These are phyloP conservation scores for Drosophila takahashii DNA, from an alignment of 1,140 invertebrate species.

Conservation along the genomic window DNA sequence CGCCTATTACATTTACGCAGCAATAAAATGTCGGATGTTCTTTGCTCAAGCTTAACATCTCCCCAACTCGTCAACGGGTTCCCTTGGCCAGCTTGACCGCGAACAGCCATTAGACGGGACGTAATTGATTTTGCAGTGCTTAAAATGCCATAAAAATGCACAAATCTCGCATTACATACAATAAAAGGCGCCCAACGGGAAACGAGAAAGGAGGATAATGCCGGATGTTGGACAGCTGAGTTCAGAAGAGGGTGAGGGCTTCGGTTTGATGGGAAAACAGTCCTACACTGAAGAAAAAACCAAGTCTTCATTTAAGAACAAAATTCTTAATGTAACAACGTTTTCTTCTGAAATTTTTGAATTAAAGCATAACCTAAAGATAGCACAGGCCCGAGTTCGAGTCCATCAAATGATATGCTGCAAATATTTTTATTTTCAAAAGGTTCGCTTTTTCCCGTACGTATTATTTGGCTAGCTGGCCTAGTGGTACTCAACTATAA, in stretches of 20 bases:
- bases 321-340: too few species aligned
- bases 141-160: slow-evolving; percentile 68
- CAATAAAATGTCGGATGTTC: slow-evolving; percentile 21
- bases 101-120: slow-evolving; percentile 55
- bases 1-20: slow-evolving; percentile 27
- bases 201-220: slow-evolving; percentile 1
- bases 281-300: not conserved
- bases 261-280: not conserved
- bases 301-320: too few species aligned
- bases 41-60: not conserved
- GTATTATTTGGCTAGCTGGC: too few species aligned
- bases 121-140: slow-evolving; percentile 69
- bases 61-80: not conserved
- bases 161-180: slow-evolving; percentile 60
- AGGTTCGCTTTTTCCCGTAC: too few species aligned
- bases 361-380: too few species aligned
- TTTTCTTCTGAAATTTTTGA: too few species aligned
- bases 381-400: too few species aligned
- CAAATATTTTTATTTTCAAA: too few species aligned
- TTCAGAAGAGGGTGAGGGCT: not conserved
- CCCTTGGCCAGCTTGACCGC: slow-evolving; percentile 38
- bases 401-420: too few species aligned
- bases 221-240: slow-evolving; percentile 6
- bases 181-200: slow-evolving; percentile 40
- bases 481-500: too few species aligned